Base-by-base conservation (phyloP, 1,140 invertebrate species). In the Drosophila littoralis region DNA sequence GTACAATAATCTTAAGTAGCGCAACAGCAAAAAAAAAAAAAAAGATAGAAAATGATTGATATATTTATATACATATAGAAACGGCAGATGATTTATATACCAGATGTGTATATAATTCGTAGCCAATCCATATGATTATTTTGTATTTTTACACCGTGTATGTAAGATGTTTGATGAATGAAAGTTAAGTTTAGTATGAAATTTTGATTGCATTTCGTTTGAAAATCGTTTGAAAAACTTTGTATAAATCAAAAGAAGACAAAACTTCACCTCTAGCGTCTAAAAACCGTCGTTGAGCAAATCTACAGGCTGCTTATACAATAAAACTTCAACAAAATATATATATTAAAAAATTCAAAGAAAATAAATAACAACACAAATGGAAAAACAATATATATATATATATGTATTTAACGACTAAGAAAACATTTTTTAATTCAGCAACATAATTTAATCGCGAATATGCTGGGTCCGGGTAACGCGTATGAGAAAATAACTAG, bases 1-100 rank as follows among this genome's bases (percentile, higher is more conserved):
- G 77, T 89, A 88, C 76, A 89, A 88, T 88, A 88, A 83, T 75
- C 65, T 83, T 88, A 88, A 88, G 79, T 88, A 88, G 81, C 79
- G 58, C 42, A 77, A 63, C 52, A 22, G 35, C 38, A 61, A 77
- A 38, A 59, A 36, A 28, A 28, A 28, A 45, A 17, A 45, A 55
- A 42, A 57, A 48, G 60, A 73, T 82, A 82, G 76, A 46, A 57
- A 73, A 70, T 57, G 52, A 51, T 52, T 42, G 33, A 77, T 68
- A 81, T 81, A 59, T 81, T 55, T 79, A 50, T 63, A 67, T 61
- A 64, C 48, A 36, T 54, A 59, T 58, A 75, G 38, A 51, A 40
- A 74, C 42, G 22, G 45, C 51, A 15, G 45, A 22, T 57, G 46
- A 32, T 61, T 48, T 55, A 71, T 61, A 46, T 63, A 59, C 54